Evolutionary conservation across 2,888 invertebrate genomes (phyloP).

Genomic region (Scrobipalpa costella): DNA sequence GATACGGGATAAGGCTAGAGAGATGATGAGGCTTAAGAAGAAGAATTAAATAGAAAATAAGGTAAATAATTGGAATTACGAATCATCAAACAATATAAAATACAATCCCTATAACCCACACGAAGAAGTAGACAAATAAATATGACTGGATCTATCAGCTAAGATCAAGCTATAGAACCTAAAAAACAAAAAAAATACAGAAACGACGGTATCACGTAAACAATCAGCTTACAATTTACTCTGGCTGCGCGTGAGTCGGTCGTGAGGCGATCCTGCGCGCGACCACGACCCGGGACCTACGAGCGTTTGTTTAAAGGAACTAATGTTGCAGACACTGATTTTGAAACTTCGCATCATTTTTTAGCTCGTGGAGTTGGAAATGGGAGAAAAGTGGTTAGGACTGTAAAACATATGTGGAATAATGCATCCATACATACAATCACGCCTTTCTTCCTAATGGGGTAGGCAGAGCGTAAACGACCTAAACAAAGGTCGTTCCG

Average conservation of each 20-base stretch:
- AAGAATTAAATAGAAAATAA: too few species aligned
- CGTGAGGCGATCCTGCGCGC: constrained; percentile 43
- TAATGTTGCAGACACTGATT: neutral
- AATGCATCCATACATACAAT: neutral
- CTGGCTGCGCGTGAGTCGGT: constrained; percentile 69
- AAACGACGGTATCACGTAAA: constrained; percentile 50
- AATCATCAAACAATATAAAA: too few species aligned
- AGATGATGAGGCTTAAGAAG: too few species aligned
- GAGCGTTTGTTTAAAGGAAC: neutral
- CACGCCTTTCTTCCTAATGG: too few species aligned
- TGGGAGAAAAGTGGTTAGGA: too few species aligned
- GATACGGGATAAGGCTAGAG: too few species aligned
- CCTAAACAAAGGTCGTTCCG: too few species aligned
- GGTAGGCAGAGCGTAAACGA: too few species aligned
- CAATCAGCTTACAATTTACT: constrained; percentile 59
- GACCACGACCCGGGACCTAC: neutral
- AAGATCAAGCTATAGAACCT: neutral
- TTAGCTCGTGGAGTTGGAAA: neutral
- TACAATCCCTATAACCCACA: too few species aligned
- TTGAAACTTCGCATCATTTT: neutral
- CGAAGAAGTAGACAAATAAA: too few species aligned
- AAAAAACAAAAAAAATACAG: constrained; percentile 13
- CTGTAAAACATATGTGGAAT: neutral
- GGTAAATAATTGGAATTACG: too few species aligned
- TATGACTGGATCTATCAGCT: too few species aligned